A percentile compares a stretch with the other conserved stretches of the same genome.
Conservation (phyloP, 53 echinoderm and acorn worm genomes). For the Crossaster papposus region DNA sequence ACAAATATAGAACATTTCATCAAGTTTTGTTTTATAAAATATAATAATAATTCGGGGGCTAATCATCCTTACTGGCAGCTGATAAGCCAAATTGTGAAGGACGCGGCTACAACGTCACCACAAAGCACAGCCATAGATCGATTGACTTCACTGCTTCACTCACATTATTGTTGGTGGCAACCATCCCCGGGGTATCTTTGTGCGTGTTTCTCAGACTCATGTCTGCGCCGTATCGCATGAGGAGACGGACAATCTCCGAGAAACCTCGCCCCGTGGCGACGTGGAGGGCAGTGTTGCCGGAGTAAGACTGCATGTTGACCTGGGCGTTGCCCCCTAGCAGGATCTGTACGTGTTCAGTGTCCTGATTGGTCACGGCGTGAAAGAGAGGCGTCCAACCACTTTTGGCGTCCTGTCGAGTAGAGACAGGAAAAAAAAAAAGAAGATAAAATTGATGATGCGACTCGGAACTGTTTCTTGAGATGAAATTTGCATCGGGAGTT, state of each 20-base stretch:
- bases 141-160: no score
- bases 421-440: neutral
- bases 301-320: constrained; percentile 95
- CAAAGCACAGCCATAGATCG: no score
- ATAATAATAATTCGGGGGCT: no score
- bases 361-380: constrained; percentile 87
- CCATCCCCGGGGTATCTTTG: constrained; percentile 83
- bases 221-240: constrained; percentile 92
- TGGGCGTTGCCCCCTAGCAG: constrained; percentile 76
- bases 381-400: constrained; percentile 96
- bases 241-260: constrained; percentile 84
- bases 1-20: neutral
- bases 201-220: constrained; percentile 96
- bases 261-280: constrained; percentile 93
- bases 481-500: no score
- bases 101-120: no score
- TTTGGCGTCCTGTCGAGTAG: constrained; percentile 77
- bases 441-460: neutral
- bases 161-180: constrained; percentile 79
- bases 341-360: constrained; percentile 74
- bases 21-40: no score
- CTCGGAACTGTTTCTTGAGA: no score
- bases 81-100: no score
- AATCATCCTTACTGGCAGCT: no score
- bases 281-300: constrained; percentile 98